phyloP scores from a whole-genome alignment of 1,140 invertebrate species.

The Diachasmimorpha longicaudata region DNA sequence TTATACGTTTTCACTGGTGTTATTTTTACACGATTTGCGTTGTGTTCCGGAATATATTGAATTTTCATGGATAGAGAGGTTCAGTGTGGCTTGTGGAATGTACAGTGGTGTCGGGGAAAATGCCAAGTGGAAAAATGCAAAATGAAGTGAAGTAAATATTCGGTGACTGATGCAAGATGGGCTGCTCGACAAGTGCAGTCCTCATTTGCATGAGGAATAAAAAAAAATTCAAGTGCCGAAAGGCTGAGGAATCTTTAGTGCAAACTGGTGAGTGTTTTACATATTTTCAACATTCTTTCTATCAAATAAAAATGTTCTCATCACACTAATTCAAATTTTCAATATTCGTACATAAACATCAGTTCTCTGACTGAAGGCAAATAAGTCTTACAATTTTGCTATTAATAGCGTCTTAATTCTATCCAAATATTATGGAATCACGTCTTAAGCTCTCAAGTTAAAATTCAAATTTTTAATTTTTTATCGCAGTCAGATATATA shows the following conservation, averaged over 20 bases:
- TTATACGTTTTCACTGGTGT: background rate
- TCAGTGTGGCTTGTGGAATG: background rate
- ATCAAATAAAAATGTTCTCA: background rate
- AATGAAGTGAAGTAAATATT: background rate
- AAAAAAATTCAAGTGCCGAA: slow-evolving; percentile 20
- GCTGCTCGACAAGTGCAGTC: slow-evolving; percentile 28
- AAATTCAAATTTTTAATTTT: too few relatives aligned
- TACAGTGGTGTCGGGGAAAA: background rate
- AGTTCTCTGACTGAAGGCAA: too few relatives aligned
- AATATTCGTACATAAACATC: too few relatives aligned
- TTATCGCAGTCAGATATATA: too few relatives aligned
- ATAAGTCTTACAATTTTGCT: too few relatives aligned
- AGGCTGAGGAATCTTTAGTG: slow-evolving; percentile 26
- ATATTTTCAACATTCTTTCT: background rate
- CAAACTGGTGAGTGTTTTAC: slow-evolving; percentile 19
- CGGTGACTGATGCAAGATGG: slow-evolving; percentile 18
- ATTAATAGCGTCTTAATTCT: too few relatives aligned
- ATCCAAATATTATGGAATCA: too few relatives aligned
- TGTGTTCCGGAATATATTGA: background rate
- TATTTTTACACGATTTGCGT: background rate
- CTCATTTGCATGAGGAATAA: slow-evolving; percentile 19
- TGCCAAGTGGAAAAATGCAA: background rate
- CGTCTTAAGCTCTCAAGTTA: too few relatives aligned
- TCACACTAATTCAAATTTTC: too few relatives aligned
- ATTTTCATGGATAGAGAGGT: background rate